Conservation (phyloP, 2,888 invertebrate genomes). For the Parochlus steinenii region DNA sequence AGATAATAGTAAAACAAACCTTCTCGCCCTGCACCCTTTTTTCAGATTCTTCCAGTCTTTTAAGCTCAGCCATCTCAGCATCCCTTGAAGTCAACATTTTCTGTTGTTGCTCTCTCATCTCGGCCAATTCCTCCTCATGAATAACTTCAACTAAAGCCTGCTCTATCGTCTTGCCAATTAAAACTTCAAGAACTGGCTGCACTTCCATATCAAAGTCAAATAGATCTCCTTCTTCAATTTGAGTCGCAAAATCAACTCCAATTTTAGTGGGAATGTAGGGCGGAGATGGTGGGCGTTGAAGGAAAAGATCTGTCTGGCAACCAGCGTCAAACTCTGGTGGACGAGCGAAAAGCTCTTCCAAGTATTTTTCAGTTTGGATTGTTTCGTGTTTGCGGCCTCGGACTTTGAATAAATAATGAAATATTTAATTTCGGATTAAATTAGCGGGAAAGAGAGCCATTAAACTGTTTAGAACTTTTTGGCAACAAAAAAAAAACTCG, state of each 20-base stretch:
- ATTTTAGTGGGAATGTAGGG: slow-evolving; percentile 60
- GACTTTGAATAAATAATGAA: too few relatives aligned
- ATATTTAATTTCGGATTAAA: too few relatives aligned
- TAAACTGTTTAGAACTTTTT: too few relatives aligned
- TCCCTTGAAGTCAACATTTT: slow-evolving; percentile 46
- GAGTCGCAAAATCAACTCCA: slow-evolving; percentile 66
- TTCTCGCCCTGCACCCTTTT: slow-evolving; percentile 48
- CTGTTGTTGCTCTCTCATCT: slow-evolving; percentile 50
- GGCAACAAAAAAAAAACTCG: too few relatives aligned
- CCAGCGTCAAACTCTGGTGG: slow-evolving; percentile 61
- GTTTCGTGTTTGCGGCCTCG: slow-evolving; percentile 70
- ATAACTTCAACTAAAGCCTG: slow-evolving; percentile 79
- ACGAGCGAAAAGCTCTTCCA: slow-evolving; percentile 68
- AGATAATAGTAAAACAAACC: too few relatives aligned
- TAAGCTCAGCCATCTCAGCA: slow-evolving; percentile 66
- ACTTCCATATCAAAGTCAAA: slow-evolving; percentile 89
- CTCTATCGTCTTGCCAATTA: slow-evolving; percentile 79
- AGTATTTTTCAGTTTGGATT: slow-evolving; percentile 76
- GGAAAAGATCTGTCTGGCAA: slow-evolving; percentile 75
- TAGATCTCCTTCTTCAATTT: slow-evolving; percentile 82
- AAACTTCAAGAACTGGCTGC: slow-evolving; percentile 71
- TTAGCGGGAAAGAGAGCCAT: too few relatives aligned
- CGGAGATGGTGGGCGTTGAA: slow-evolving; percentile 68
- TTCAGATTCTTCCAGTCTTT: slow-evolving; percentile 66
- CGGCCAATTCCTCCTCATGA: slow-evolving; percentile 81